A percentile compares a stretch with the other conserved stretches of the same genome.
These are phyloP conservation scores for Oreochromis spilurus DNA, from an alignment of 2,113 vertebrate species.

Conservation along the genomic window DNA sequence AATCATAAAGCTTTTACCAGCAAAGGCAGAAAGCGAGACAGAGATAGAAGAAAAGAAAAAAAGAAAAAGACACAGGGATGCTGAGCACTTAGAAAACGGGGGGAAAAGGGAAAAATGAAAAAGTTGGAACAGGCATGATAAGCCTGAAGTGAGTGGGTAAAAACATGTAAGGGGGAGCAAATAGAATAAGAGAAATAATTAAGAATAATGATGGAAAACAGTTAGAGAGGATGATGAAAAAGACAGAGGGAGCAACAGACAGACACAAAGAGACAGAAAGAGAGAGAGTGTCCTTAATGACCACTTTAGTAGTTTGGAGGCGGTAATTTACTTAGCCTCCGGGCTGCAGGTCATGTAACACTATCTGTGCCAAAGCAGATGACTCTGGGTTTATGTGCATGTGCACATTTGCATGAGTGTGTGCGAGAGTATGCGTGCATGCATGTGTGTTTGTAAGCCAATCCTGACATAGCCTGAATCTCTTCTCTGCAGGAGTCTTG, in stretches of 20 bases:
- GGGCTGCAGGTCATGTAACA: slow-evolving; percentile 76
- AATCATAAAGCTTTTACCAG: slow-evolving; percentile 19
- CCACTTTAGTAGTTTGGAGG: slow-evolving; percentile 78
- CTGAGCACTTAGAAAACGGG: not conserved
- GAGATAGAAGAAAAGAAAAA: not conserved
- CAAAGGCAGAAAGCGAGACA: not conserved
- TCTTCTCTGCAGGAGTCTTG: slow-evolving; percentile 70
- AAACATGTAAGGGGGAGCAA: slow-evolving; percentile 17
- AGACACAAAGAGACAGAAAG: slow-evolving; percentile 22
- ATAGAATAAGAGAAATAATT: slow-evolving; percentile 45
- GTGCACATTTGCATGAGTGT: slow-evolving; percentile 38
- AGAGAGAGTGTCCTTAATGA: slow-evolving; percentile 72
- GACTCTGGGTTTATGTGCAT: slow-evolving; percentile 20
- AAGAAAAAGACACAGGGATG: not conserved
- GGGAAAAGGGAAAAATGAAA: not conserved
- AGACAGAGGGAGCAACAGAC: slow-evolving; percentile 4
- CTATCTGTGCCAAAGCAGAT: slow-evolving; percentile 66
- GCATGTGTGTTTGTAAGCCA: slow-evolving; percentile 39
- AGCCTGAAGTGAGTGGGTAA: not conserved
- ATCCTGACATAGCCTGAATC: slow-evolving; percentile 54
- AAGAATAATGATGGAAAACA: slow-evolving; percentile 39
- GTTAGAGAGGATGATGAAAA: slow-evolving; percentile 27
- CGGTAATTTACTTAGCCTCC: slow-evolving; percentile 73
- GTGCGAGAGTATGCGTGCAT: not conserved
- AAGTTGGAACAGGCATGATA: not conserved